These are phyloP conservation scores for Limosa lapponica DNA, from an alignment of 2,797 vertebrate genomes.

Conservation along the genomic window DNA sequence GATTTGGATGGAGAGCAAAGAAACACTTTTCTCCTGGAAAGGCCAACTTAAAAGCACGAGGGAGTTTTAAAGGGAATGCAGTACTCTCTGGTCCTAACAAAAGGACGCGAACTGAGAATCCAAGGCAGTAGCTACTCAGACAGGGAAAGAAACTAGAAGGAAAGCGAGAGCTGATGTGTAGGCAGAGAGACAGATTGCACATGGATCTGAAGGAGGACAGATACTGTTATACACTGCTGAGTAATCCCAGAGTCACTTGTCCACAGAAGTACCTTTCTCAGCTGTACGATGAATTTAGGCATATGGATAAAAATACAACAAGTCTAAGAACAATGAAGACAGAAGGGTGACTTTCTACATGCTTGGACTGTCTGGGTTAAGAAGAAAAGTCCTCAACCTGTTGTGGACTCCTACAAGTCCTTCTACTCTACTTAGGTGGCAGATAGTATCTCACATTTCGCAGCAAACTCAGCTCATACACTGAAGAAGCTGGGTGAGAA, in stretches of 20 bases:
- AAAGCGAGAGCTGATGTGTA: conserved; percentile 5
- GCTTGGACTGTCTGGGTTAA: background rate
- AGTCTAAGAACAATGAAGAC: background rate
- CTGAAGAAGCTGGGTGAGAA: background rate
- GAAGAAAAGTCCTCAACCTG: background rate
- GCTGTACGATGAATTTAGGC: background rate
- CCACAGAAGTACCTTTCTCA: conserved; percentile 4
- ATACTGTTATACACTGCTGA: conserved; percentile 9
- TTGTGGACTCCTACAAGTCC: background rate
- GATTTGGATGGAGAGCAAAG: background rate
- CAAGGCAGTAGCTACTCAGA: background rate
- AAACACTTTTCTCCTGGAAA: background rate
- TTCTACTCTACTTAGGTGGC: background rate
- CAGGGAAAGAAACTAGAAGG: background rate
- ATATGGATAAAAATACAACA: background rate
- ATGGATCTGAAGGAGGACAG: conserved; percentile 22
- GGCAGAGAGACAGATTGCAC: conserved; percentile 36
- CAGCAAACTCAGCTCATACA: background rate
- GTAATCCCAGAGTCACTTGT: conserved; percentile 20
- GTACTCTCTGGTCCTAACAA: background rate
- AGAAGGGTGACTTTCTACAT: background rate
- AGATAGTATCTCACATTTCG: background rate
- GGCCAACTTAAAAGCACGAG: background rate
- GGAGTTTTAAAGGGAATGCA: background rate
- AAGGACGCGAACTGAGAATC: background rate